Evolutionary conservation across 2,797 vertebrate species (phyloP), one percentile per base, ranked within the genome.

Genomic region (Phylloscopus collybita): DNA sequence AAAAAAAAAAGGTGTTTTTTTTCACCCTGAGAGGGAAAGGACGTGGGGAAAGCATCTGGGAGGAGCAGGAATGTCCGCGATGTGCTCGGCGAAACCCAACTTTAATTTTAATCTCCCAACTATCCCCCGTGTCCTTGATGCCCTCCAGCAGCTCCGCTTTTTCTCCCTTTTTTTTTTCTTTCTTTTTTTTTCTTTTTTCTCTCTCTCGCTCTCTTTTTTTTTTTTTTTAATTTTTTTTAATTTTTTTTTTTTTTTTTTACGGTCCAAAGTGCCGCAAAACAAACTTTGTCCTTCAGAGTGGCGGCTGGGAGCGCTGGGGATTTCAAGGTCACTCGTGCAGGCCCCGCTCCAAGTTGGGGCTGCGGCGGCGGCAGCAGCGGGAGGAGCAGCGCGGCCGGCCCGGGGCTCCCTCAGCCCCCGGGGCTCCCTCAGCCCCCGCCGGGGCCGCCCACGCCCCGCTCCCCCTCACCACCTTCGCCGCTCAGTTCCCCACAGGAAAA

Each of bases 61-160:
- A 25, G 47, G 47, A 49, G 47, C 13, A 49, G 47, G 23, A 45
- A 45, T 45, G 13, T 27, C 95, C 66, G 61, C 83, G 88, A 66
- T 29, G 69, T 27, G 82, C 92, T 30, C 27, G 19, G 57, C 56
- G 27, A 78, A 93, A 92, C 22, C 50, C 80, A 65, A 96, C 92
- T 97, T 92, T 65, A 87, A 92, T 86, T 54, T 86, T 21, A 30
- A 91, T 34, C 81, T 94, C 12, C 69, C 83, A 78, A 23, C 90
- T 81, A 45, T 5, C 16, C 89, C 59, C 84, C 6, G 6, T 34
- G 94, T 80, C 72, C 82, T 93, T n/a, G 7, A 25, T 18, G 93
- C 94, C 85, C 57, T 81, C 85, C 49, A 94, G 67, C 65, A 44
- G 38, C 80, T 83, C 75, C 44, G 25, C 78, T 94, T 94, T 32